phyloP scores from a whole-genome alignment of 2,113 vertebrate species.

The Oryzias melastigma region DNA sequence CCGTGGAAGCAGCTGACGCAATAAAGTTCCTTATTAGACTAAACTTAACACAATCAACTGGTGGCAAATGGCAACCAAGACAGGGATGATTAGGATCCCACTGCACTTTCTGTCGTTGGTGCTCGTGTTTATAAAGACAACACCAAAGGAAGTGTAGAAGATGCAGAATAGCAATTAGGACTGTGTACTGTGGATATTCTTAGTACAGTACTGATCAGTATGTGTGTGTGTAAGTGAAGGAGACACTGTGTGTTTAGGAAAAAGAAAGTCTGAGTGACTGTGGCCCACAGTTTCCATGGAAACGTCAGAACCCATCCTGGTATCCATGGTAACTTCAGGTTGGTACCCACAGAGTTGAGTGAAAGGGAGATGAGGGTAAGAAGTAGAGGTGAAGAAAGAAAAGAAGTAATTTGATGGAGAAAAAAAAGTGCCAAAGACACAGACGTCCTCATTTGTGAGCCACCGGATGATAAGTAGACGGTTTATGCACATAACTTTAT shows the following conservation, averaged over 20 bases:
- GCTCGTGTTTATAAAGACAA: slow-evolving; percentile 1
- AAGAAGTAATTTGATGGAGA: background rate
- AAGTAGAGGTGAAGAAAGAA: slow-evolving; percentile 34
- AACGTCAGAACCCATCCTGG: slow-evolving; percentile 74
- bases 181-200: slow-evolving; percentile 67
- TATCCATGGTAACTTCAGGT: slow-evolving; percentile 84
- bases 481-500: background rate
- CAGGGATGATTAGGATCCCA: slow-evolving; percentile 10
- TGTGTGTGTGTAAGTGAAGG: slow-evolving; percentile 35
- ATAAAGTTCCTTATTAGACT: background rate
- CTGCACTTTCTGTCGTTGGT: slow-evolving; percentile 4
- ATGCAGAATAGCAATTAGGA: slow-evolving; percentile 63
- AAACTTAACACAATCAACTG: slow-evolving; percentile 19
- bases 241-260: slow-evolving; percentile 20
- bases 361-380: slow-evolving; percentile 29
- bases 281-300: slow-evolving; percentile 83
- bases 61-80: slow-evolving; percentile 15
- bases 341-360: slow-evolving; percentile 57
- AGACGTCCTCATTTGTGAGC: background rate
- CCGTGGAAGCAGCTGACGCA: background rate
- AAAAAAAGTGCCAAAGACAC: background rate
- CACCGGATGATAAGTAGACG: slow-evolving; percentile 3
- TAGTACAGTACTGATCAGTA: slow-evolving; percentile 76
- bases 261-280: slow-evolving; percentile 38
- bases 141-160: slow-evolving; percentile 34